Percentiles rank a stretch among this genome's conserved stretches.
phyloP scores from a whole-genome alignment of 2,888 invertebrate genomes.

The Himalopsyche japonica region DNA sequence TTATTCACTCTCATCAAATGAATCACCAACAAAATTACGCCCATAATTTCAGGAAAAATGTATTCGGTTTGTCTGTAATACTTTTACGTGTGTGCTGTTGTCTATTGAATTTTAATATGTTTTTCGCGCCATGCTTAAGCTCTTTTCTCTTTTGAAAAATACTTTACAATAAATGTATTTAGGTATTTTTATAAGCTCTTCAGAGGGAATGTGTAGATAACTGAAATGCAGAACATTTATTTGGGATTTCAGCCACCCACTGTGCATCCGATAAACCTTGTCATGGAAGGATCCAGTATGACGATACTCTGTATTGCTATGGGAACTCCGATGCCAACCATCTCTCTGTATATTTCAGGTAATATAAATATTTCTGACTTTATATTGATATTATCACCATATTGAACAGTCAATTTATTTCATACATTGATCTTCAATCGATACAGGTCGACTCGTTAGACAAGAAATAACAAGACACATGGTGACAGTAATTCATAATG shows the following conservation, averaged over 20 bases:
- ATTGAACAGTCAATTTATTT: not conserved
- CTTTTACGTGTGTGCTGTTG: too few relatives aligned
- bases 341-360: conserved; percentile 79
- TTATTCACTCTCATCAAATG: too few relatives aligned
- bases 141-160: too few relatives aligned
- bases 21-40: too few relatives aligned
- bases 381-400: too few relatives aligned
- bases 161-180: not conserved
- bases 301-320: conserved; percentile 83
- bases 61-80: too few relatives aligned
- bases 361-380: conserved; percentile 44
- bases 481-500: conserved; percentile 85
- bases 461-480: conserved; percentile 83
- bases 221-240: conserved; percentile 13
- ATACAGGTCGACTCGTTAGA: conserved; percentile 68
- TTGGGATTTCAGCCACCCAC: conserved; percentile 69
- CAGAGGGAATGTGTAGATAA: not conserved
- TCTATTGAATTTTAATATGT: too few relatives aligned
- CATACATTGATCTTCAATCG: not conserved
- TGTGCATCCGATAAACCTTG: conserved; percentile 79
- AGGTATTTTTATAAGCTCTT: not conserved
- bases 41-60: too few relatives aligned
- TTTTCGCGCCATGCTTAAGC: too few relatives aligned
- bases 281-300: conserved; percentile 85
- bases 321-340: conserved; percentile 84